A percentile compares a stretch with the other conserved stretches of the same genome.
Conservation (phyloP, 1,140 invertebrate genomes). For the Scaptomyza hsui region DNA sequence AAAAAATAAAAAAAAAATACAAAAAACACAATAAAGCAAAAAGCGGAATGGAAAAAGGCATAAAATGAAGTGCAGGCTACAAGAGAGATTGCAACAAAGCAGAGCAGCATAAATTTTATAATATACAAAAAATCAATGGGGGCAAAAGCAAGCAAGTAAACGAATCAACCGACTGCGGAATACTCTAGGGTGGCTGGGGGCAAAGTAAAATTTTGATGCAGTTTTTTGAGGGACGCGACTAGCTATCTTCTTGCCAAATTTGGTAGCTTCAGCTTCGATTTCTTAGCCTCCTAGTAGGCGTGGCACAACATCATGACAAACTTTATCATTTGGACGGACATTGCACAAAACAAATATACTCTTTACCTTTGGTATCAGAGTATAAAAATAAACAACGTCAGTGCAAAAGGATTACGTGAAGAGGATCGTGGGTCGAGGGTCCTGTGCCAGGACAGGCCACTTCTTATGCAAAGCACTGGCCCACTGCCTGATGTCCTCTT, state of each 20-base stretch:
- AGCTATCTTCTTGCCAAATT: too few relatives aligned
- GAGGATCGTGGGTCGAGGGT: slow-evolving; percentile 16
- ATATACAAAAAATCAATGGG: slow-evolving; percentile 47
- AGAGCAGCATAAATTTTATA: slow-evolving; percentile 56
- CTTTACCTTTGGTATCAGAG: too few relatives aligned
- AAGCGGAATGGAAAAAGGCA: slow-evolving; percentile 28
- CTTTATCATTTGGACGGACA: too few relatives aligned
- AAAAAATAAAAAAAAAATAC: slow-evolving; percentile 8
- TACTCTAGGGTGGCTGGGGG: too few relatives aligned
- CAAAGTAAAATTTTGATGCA: too few relatives aligned
- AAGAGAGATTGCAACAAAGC: slow-evolving; percentile 53
- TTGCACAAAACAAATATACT: too few relatives aligned
- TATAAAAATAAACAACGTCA: not conserved
- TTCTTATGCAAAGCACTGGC: slow-evolving; percentile 48
- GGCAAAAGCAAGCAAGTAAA: too few relatives aligned
- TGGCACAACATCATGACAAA: too few relatives aligned
- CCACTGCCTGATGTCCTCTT: slow-evolving; percentile 11
- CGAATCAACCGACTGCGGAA: too few relatives aligned
- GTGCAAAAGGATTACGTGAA: slow-evolving; percentile 37
- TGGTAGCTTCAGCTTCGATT: too few relatives aligned
- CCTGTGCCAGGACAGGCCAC: slow-evolving; percentile 29
- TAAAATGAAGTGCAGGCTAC: slow-evolving; percentile 48
- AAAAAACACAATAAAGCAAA: slow-evolving; percentile 2
- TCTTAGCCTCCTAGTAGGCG: too few relatives aligned
- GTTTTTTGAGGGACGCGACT: too few relatives aligned